Conservation (phyloP, 2,797 vertebrate genomes). For the Premnoplex brunnescens region DNA sequence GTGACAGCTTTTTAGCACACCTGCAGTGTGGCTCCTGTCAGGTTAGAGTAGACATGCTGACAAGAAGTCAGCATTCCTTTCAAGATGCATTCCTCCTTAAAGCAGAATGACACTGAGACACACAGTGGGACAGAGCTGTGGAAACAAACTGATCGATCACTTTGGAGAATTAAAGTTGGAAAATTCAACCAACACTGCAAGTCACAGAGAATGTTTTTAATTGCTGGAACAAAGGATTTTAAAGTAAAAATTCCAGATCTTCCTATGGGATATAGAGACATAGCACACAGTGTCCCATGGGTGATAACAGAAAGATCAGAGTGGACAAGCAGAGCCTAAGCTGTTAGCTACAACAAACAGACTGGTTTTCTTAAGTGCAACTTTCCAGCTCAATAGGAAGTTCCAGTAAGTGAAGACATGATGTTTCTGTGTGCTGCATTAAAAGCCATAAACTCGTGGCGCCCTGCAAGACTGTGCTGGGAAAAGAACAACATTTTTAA, state of each 20-base stretch:
- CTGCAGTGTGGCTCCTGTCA: background rate
- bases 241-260: background rate
- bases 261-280: background rate
- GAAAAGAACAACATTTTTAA: slow-evolving; percentile 29
- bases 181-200: background rate
- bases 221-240: background rate
- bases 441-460: background rate
- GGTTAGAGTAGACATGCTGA: background rate
- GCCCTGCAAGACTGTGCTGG: background rate
- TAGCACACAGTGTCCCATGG: background rate
- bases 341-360: background rate
- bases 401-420: background rate
- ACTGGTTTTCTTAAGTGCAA: background rate
- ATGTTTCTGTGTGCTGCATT: background rate
- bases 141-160: background rate
- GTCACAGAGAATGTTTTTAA: background rate
- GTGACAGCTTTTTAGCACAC: background rate
- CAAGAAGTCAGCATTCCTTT: background rate
- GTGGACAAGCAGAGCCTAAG: background rate
- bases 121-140: background rate
- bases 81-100: background rate
- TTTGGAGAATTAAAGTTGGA: background rate
- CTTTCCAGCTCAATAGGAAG: background rate
- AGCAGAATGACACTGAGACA: background rate
- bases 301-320: background rate